Base-by-base conservation (phyloP, 2,888 invertebrate genomes). In the Lydus trimaculatus region DNA sequence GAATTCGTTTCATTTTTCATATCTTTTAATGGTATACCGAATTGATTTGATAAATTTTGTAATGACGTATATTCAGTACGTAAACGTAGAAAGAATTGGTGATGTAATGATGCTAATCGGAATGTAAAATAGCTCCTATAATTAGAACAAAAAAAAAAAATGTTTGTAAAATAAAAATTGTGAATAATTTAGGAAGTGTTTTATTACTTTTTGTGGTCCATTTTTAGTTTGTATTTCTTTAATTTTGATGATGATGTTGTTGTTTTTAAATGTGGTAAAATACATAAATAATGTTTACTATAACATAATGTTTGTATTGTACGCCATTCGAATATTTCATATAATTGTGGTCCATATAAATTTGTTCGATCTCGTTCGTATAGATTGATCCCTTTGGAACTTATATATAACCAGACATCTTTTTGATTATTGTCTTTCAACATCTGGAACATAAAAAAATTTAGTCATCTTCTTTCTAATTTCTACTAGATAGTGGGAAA, bases 301-400 rank as follows among this genome's bases (percentile, higher is more conserved):
- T 91, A 93, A 79, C 91, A 92, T 73, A 93, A 87, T 73, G 92
- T 93, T 79, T 92, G 92, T 76, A 93, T 92, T 74, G 91, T 90
- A 76, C 90, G 89, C 93, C 93, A 93, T 74, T 88, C 87, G 78
- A 90, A 89, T 72, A 83, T 84, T 75, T 84, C 85, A 72, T 85
- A 85, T 9, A 85, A 73, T 71, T 83, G 80, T 56, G 85, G 85
- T 67, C 85, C 85, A 74, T 81, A 83, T 71, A 83, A 79, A 69
- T 81, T 83, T 25, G 82, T 80, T 66, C 80, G 80, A 31, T 85
- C 88, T 69, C 90, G 83, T 61, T 90, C 90, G 78, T 89, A 90
- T 4, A 90, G 82, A 71, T 89, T 89, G 48, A 91, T 86, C n/a
- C 91, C 91, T 79, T 88, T 87, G 39, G 91, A 89, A 58, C 90